Base-by-base conservation (phyloP, 2,888 invertebrate genomes). In the Lithodes maja region DNA sequence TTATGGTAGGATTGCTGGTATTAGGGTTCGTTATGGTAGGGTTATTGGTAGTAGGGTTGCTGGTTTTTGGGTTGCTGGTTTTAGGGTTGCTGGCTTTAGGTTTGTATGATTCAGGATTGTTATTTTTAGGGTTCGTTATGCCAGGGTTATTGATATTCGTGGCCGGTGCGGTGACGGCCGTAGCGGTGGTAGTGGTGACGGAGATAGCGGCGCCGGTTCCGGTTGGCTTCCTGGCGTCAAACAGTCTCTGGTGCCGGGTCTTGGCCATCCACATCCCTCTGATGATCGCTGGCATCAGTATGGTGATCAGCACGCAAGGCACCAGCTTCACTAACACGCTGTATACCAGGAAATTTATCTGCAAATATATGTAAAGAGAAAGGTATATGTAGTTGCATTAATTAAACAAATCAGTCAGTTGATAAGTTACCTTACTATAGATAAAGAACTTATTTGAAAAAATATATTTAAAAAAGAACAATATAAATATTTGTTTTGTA, bases 301-400 rank as follows among this genome's bases (percentile, higher is more conserved):
- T 95, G 0, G 98, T 98, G 78, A 99, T 94, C 7, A 97, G 96
- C 90, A 97, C 95, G 93, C 98, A 98, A 1, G 99, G 99, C 91
- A 98, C 96, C 87, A 99, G 94, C 94, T 99, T 99, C 92, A 98
- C 96, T 92, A 98, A 96, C 33, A 98, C 97, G 93, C 98, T 97
- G 94, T 98, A 98, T 93, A 98, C 96, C 96, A 97, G 97, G 94
- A 98, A 97, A 93, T 97, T 98, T 91, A 97, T 95, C 84, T 94
- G 93, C 85, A 92, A 92, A 61, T 33, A 33, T 33, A 33, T 33
- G 33, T 33, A 33, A 33, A 33, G 0, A 0, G 33, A 33, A 33
- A 33, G 33, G 33, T 33, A 33, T 33, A 33, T 33, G 33, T 33
- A 33, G 33, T 33, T 33, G 33, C 33, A 33, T 33, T 33, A 33